Percentiles rank a stretch among this genome's conserved stretches.
Conservation (phyloP, 2,113 vertebrate genomes). For the Paracanthobrama guichenoti region DNA sequence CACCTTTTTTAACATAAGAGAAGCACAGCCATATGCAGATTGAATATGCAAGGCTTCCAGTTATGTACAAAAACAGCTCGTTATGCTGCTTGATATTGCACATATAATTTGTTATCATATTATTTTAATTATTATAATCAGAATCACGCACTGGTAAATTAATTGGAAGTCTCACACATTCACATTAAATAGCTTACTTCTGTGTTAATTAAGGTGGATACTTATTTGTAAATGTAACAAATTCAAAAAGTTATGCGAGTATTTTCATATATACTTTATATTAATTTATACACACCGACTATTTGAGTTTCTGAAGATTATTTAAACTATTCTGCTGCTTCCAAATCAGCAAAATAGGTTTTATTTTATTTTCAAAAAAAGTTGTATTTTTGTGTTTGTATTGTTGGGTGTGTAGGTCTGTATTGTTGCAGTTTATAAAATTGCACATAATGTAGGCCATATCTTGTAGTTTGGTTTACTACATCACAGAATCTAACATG, state of each 20-base stretch:
- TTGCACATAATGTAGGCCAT: neutral
- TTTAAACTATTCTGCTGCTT: neutral
- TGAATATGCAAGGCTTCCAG: neutral
- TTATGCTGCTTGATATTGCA: neutral
- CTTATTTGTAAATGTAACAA: neutral
- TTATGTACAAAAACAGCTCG: neutral
- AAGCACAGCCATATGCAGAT: too few relatives aligned
- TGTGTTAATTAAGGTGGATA: neutral
- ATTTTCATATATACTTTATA: neutral
- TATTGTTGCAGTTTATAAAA: neutral
- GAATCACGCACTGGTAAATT: neutral
- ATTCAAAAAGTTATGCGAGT: neutral
- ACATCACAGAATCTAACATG: neutral
- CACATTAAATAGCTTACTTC: neutral
- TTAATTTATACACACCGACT: neutral
- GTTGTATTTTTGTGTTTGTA: neutral
- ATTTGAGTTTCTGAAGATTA: neutral
- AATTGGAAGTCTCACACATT: neutral
- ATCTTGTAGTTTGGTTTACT: neutral
- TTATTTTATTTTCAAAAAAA: too few relatives aligned
- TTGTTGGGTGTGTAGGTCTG: neutral
- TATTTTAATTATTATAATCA: neutral
- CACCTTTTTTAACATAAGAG: neutral
- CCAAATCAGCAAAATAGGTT: neutral
- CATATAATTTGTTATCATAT: neutral